phyloP scores from a whole-genome alignment of 2,797 vertebrate species.

The Columba guinea region DNA sequence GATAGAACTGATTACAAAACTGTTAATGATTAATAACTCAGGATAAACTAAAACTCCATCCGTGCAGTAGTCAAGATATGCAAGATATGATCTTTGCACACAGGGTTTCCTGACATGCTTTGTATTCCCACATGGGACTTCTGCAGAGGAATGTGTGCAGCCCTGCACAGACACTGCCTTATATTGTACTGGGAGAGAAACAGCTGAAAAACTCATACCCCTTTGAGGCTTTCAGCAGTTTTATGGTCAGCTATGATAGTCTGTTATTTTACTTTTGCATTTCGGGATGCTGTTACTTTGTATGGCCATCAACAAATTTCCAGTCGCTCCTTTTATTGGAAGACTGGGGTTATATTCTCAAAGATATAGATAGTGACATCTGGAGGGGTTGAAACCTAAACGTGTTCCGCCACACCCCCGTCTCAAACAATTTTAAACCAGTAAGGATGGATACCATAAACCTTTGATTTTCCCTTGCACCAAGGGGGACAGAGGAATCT shows the following conservation, averaged over 20 bases:
- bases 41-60: not conserved
- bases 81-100: not conserved
- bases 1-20: not conserved
- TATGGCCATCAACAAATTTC: not conserved
- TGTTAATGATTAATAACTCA: not conserved
- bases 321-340: not conserved
- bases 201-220: not conserved
- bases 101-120: not conserved
- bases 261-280: not conserved
- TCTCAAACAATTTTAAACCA: not conserved
- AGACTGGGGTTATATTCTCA: not conserved
- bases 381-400: not conserved
- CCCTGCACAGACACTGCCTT: not conserved
- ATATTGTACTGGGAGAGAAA: not conserved
- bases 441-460: not conserved
- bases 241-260: not conserved
- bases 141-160: not conserved
- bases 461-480: not conserved
- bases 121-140: not conserved
- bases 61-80: not conserved
- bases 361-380: not conserved
- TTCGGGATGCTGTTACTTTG: not conserved
- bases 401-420: rapidly evolving
- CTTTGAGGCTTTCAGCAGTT: not conserved
- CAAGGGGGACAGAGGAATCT: not conserved